Evolutionary conservation across 2,888 invertebrate genomes (phyloP).

Genomic region (Acanthosoma haemorrhoidale): DNA sequence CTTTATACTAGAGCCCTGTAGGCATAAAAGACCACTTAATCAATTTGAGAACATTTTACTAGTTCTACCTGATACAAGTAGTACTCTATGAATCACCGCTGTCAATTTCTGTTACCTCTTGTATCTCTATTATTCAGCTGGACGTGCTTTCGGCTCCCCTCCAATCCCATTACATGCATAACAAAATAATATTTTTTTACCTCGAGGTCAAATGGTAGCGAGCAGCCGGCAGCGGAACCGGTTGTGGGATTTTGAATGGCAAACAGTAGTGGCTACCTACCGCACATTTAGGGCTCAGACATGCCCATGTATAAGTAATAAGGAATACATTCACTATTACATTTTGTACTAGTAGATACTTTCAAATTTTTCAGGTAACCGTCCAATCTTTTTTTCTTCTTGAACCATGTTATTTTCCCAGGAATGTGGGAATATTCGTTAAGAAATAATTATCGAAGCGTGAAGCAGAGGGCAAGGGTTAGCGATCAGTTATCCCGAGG

Average conservation of each 20-base stretch:
- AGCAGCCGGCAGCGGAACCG: slow-evolving; percentile 11
- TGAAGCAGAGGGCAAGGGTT: background rate
- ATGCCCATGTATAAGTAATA: background rate
- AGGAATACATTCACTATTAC: too few species aligned
- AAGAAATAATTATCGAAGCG: slow-evolving; percentile 21
- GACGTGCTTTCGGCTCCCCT: background rate
- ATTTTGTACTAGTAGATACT: background rate
- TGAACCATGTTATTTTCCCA: background rate
- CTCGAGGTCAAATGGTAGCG: background rate
- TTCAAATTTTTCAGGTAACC: background rate
- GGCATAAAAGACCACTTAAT: too few species aligned
- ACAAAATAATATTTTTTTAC: slow-evolving; percentile 3
- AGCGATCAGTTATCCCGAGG: background rate
- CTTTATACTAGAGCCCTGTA: too few species aligned
- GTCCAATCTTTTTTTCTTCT: background rate
- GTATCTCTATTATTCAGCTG: background rate
- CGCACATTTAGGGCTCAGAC: background rate
- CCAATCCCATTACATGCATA: background rate
- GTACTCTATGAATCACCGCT: too few species aligned
- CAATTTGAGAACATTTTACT: background rate
- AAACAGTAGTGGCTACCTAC: slow-evolving; percentile 14
- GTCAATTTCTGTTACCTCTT: background rate
- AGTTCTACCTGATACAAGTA: background rate
- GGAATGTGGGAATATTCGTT: slow-evolving; percentile 11
- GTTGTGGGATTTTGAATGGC: background rate